Evolutionary conservation across 1,140 invertebrate species (phyloP).

Genomic region (Batillaria attramentaria): DNA sequence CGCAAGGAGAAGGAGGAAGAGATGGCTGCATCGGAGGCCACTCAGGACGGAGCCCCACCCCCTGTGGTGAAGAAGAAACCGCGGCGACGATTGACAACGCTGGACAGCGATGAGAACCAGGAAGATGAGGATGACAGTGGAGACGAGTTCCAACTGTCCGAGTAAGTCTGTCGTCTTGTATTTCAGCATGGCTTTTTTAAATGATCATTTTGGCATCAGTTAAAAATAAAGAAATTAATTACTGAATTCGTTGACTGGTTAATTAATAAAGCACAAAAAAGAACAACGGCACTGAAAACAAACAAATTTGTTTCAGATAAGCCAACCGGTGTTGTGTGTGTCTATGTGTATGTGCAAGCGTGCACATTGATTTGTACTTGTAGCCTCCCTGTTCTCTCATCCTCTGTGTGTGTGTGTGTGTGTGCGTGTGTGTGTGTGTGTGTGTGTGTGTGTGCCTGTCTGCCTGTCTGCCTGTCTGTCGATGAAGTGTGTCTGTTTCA

Average conservation of each 20-base stretch:
- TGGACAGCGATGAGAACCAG: conserved; percentile 66
- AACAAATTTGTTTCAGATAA: background rate
- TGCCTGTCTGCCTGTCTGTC: too few relatives aligned
- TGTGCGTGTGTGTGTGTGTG: too few relatives aligned
- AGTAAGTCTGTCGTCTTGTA: conserved; percentile 25
- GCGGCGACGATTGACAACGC: conserved; percentile 53
- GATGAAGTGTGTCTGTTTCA: too few relatives aligned
- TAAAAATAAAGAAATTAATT: background rate
- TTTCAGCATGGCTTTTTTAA: background rate
- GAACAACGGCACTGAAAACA: too few relatives aligned
- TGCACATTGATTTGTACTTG: too few relatives aligned
- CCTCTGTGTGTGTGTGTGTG: too few relatives aligned
- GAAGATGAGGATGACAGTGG: conserved; percentile 56
- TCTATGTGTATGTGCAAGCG: too few relatives aligned
- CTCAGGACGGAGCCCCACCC: conserved; percentile 62
- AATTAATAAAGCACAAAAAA: too few relatives aligned
- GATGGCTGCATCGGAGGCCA: conserved; percentile 44
- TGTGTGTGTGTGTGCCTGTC: too few relatives aligned
- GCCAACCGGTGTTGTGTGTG: too few relatives aligned
- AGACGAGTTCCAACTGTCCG: conserved; percentile 48
- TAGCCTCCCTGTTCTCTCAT: too few relatives aligned
- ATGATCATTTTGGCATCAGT: conserved; percentile 20
- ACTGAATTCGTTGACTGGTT: background rate
- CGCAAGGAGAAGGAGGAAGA: conserved; percentile 27
- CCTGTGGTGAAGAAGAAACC: conserved; percentile 56